Evolutionary conservation across 2,888 invertebrate genomes (phyloP).

Genomic region (Orchestes rusci): DNA sequence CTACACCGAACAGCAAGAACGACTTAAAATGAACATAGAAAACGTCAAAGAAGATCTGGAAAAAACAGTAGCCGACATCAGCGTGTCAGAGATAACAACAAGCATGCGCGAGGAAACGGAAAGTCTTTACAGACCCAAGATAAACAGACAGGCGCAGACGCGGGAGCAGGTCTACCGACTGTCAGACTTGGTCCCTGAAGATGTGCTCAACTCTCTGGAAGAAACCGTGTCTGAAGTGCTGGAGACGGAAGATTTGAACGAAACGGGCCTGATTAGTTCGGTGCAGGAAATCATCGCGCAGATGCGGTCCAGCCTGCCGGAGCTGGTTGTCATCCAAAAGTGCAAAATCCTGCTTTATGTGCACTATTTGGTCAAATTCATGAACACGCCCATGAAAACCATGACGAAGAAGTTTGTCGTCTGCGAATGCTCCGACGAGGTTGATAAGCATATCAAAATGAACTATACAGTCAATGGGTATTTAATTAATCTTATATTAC

Average conservation of each 20-base stretch:
- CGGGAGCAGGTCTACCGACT: conserved; percentile 47
- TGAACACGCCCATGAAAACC: conserved; percentile 30
- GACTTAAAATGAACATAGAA: conserved; percentile 51
- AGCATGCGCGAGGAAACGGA: conserved; percentile 33
- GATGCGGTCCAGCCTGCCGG: conserved; percentile 8
- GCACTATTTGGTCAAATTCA: conserved; percentile 36
- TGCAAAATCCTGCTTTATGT: conserved; percentile 37
- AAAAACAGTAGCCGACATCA: conserved; percentile 43
- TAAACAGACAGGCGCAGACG: conserved; percentile 45
- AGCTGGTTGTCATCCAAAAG: conserved; percentile 28
- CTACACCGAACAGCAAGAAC: conserved; percentile 53
- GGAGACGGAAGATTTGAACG: conserved; percentile 19
- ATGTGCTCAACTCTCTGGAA: conserved; percentile 40
- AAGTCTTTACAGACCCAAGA: conserved; percentile 46
- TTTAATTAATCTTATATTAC: too few species aligned
- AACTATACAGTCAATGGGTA: conserved; percentile 21
- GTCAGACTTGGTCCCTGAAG: conserved; percentile 43
- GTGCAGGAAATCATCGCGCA: too few species aligned
- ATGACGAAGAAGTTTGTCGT: conserved; percentile 33
- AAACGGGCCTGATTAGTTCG: background rate
- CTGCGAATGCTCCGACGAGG: conserved; percentile 35
- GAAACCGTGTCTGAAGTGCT: conserved; percentile 30
- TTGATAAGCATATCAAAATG: conserved; percentile 33
- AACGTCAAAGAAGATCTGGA: conserved; percentile 53
- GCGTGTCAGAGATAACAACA: background rate